A percentile compares a stretch with the other conserved stretches of the same genome.
Evolutionary conservation across 2,113 vertebrate genomes (phyloP).

Genomic region (Corydoras maculifer): DNA sequence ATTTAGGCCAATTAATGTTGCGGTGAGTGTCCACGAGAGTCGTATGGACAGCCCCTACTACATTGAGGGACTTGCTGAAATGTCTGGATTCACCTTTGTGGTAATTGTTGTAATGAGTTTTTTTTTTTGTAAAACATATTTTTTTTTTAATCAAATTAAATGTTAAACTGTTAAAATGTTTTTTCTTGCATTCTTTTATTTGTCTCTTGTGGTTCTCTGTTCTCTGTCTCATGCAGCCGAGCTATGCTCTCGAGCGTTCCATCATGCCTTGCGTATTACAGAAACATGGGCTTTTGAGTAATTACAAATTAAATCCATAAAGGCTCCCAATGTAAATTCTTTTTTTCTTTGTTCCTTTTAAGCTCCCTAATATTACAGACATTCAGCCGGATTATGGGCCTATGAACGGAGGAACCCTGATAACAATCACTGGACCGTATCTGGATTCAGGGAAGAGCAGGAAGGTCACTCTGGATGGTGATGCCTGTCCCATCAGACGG

Average conservation of each 20-base stretch:
- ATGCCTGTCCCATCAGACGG: conserved; percentile 69
- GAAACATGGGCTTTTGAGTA: too few relatives aligned
- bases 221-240: too few relatives aligned
- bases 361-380: conserved; percentile 75
- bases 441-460: conserved; percentile 72
- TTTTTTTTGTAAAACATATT: too few relatives aligned
- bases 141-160: too few relatives aligned
- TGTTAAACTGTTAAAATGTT: too few relatives aligned
- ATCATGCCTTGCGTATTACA: too few relatives aligned
- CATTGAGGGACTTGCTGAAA: conserved; percentile 66
- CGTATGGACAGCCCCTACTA: conserved; percentile 61
- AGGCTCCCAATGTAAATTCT: background rate
- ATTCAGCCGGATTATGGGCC: conserved; percentile 82
- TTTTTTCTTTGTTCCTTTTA: conserved; percentile 10
- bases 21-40: conserved; percentile 70
- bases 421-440: conserved; percentile 73
- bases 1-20: conserved; percentile 60
- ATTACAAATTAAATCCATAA: too few relatives aligned
- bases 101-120: conserved; percentile 53
- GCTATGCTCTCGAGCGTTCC: too few relatives aligned
- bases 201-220: too few relatives aligned
- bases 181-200: too few relatives aligned
- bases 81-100: conserved; percentile 77
- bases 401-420: conserved; percentile 73
- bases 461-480: conserved; percentile 72